Evolutionary conservation across 2,888 invertebrate genomes (phyloP), one percentile per base, ranked within the genome.

Genomic region (Acleris laterana): DNA sequence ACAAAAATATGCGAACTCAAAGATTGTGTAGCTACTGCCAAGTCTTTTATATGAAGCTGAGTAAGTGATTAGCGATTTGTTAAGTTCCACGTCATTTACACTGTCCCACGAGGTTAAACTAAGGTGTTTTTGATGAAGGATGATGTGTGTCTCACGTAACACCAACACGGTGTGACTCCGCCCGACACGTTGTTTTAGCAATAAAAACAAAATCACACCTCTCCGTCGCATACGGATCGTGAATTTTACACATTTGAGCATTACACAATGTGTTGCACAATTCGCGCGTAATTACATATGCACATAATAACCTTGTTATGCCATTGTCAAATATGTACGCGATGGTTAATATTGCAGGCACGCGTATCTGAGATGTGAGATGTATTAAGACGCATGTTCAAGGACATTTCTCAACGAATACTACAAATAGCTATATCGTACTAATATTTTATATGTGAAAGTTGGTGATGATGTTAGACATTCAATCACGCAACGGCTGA

Each of bases 261-360:
- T 65, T 70, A 68, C 72, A 74, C 72, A 77, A 74, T 71, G 70
- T 72, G 71, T 68, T 76, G 71, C 68, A 68, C 61, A 64, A 75
- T 74, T 70, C 71, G 71, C 65, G 71, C 68, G 68, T 75, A 74
- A 75, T 76, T 72, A 74, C 70, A 74, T 76, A 74, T 79, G 78
- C 75, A 76, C 72, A 74, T 73, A 70, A 71, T 74, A 75, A 75
- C 79, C 77, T 78, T 78, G 78, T 75, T 71, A 63, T 74, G 75
- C 70, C 75, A 72, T 77, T 71, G 77, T 79, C 63, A 66, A 70
- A 66, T 68, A 68, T 62, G 60, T 44, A 38, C 38, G 56, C 22
- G 55, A 25, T 46, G 28, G 20, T 62, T 32, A 50, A 61, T 44
- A 53, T 61, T 44, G 51, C 46, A 20, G 42, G 61, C 44, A 61